Conservation (phyloP, 2,888 invertebrate species). For the Stramonita haemastoma region DNA sequence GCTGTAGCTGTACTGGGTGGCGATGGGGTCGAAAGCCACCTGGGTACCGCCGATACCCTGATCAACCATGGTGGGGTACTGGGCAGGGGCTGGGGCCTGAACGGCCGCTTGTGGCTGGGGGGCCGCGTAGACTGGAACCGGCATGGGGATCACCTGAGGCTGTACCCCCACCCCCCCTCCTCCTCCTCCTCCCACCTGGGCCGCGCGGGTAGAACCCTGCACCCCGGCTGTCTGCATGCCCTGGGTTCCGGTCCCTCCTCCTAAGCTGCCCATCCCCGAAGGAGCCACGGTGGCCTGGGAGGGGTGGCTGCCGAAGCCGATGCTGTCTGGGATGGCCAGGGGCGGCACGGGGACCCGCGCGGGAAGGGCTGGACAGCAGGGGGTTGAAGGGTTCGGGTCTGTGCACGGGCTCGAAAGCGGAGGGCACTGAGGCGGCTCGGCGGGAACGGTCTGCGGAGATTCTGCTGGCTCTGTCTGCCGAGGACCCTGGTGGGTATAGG, state of each 20-base stretch:
- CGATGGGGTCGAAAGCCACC: slow-evolving; percentile 46
- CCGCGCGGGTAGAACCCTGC: slow-evolving; percentile 42
- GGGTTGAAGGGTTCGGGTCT: slow-evolving; percentile 58
- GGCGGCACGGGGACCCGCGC: neutral
- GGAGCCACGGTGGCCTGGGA: neutral
- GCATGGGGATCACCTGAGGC: slow-evolving; percentile 11
- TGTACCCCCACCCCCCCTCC: neutral
- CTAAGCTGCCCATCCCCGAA: neutral
- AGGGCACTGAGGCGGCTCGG: slow-evolving; percentile 43
- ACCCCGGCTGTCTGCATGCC: slow-evolving; percentile 46
- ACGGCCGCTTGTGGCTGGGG: slow-evolving; percentile 7
- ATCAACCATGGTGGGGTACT: neutral
- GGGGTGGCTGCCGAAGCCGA: slow-evolving; percentile 20
- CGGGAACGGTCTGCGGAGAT: slow-evolving; percentile 4
- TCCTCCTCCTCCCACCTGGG: slow-evolving; percentile 31
- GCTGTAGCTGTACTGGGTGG: slow-evolving; percentile 44
- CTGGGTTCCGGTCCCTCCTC: neutral
- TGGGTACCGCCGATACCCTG: slow-evolving; percentile 20
- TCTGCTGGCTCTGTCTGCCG: slow-evolving; percentile 16
- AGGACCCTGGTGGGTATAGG: neutral
- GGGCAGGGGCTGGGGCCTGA: neutral
- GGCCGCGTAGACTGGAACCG: slow-evolving; percentile 37
- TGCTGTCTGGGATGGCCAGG: slow-evolving; percentile 14
- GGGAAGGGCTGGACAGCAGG: slow-evolving; percentile 31
- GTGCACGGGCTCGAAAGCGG: slow-evolving; percentile 67